A percentile compares a stretch with the other conserved stretches of the same genome.
Conservation (phyloP, 2,113 vertebrate species). For the Halcyon malimbica region DNA sequence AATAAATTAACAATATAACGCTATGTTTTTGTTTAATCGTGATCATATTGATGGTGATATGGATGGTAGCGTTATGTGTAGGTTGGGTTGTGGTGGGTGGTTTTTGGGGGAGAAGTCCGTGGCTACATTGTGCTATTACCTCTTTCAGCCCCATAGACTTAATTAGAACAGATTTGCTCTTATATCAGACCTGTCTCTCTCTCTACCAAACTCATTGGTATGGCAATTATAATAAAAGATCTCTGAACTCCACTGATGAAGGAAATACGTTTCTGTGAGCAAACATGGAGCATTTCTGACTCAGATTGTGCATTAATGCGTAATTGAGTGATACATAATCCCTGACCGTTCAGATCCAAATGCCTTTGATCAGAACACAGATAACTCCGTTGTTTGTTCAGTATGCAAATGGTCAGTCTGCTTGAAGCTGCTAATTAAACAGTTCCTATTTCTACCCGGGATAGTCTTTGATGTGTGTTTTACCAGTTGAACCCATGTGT, state of each 20-base stretch:
- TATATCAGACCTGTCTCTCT: not conserved
- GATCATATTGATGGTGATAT: too few relatives aligned
- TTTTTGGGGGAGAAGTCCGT: too few relatives aligned
- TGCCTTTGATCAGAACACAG: slow-evolving; percentile 10
- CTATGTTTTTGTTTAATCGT: too few relatives aligned
- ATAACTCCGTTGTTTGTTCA: not conserved
- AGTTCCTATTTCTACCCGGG: not conserved
- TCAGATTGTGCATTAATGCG: not conserved
- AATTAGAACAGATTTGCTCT: not conserved
- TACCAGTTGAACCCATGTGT: not conserved
- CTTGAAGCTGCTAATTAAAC: not conserved
- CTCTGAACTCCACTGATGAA: not conserved
- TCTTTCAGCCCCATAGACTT: not conserved
- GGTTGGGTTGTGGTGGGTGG: too few relatives aligned
- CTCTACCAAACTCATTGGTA: not conserved
- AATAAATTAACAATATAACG: too few relatives aligned
- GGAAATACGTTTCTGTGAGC: not conserved
- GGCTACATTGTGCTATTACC: not conserved
- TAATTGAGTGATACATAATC: not conserved
- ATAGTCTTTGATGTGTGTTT: not conserved
- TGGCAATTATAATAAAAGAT: not conserved
- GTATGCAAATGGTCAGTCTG: slow-evolving; percentile 5
- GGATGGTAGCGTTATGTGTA: too few relatives aligned
- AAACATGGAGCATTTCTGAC: not conserved
- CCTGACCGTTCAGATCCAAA: not conserved